Conservation (phyloP, 2,113 vertebrate genomes). For the Amazona guildingii region DNA sequence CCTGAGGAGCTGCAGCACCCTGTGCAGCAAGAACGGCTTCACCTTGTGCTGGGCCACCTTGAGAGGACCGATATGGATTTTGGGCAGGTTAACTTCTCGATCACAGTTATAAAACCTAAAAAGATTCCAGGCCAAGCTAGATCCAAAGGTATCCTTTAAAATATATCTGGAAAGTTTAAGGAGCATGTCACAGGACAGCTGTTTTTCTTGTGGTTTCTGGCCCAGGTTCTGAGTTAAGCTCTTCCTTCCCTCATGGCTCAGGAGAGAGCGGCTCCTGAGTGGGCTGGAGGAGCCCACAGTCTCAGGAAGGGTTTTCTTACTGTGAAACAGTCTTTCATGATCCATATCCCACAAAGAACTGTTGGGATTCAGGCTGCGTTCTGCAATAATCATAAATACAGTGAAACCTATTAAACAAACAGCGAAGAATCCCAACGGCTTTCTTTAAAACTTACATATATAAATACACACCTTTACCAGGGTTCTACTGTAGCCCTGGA, state of each 20-base stretch:
- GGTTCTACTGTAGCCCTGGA: neutral
- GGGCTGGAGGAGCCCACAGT: neutral
- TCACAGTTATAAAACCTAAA: slow-evolving; percentile 35
- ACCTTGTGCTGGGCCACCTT: slow-evolving; percentile 16
- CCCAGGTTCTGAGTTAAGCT: neutral
- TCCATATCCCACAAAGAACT: slow-evolving; percentile 5
- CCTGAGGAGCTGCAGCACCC: neutral
- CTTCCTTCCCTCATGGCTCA: neutral
- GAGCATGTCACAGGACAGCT: slow-evolving; percentile 2
- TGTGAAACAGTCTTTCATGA: neutral
- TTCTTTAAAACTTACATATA: neutral
- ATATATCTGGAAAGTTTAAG: slow-evolving; percentile 33
- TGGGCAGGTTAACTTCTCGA: neutral
- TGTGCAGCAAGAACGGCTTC: neutral
- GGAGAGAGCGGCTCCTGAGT: neutral
- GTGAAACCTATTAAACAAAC: neutral
- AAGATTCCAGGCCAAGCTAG: slow-evolving; percentile 29
- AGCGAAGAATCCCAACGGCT: neutral
- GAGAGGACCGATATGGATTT: neutral
- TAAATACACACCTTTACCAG: neutral
- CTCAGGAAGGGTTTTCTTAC: neutral
- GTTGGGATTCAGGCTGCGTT: neutral
- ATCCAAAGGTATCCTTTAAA: slow-evolving; percentile 15
- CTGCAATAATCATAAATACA: slow-evolving; percentile 43
- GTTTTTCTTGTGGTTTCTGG: neutral